These are phyloP conservation scores for Drosophila picticornis DNA, from an alignment of 2,888 invertebrate genomes.

Conservation along the genomic window DNA sequence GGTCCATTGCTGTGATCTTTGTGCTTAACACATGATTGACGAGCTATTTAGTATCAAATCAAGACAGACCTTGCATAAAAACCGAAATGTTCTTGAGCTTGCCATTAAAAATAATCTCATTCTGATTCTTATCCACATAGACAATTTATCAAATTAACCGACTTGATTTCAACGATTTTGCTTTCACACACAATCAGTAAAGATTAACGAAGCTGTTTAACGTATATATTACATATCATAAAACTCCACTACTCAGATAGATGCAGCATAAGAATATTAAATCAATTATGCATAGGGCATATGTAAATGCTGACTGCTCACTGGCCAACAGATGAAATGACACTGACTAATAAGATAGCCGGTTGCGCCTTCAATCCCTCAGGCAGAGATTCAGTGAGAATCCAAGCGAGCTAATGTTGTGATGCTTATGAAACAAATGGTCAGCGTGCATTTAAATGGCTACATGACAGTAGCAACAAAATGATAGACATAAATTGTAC, in stretches of 20 bases:
- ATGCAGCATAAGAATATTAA: background rate
- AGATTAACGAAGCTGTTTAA: background rate
- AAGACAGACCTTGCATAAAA: constrained; percentile 2
- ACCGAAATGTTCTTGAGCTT: constrained; percentile 3
- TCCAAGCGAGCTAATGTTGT: constrained; percentile 33
- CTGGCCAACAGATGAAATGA: background rate
- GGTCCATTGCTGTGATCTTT: constrained; percentile 20
- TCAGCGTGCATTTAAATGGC: constrained; percentile 53
- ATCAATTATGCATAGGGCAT: background rate
- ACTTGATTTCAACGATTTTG: background rate
- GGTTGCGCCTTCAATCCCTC: background rate
- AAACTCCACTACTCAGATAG: background rate
- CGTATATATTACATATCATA: background rate
- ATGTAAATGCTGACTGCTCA: background rate
- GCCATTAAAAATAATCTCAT: background rate
- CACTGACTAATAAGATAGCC: background rate
- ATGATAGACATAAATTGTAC: constrained; percentile 73
- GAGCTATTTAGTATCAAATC: constrained; percentile 16
- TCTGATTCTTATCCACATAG: background rate
- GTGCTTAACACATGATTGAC: constrained; percentile 39
- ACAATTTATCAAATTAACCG: background rate
- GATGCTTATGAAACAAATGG: constrained; percentile 44
- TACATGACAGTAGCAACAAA: constrained; percentile 46
- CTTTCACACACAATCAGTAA: background rate
- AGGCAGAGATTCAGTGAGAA: background rate